Evolutionary conservation across 2,797 vertebrate genomes (phyloP).

Genomic region (Lagorchestes hirsutus): DNA sequence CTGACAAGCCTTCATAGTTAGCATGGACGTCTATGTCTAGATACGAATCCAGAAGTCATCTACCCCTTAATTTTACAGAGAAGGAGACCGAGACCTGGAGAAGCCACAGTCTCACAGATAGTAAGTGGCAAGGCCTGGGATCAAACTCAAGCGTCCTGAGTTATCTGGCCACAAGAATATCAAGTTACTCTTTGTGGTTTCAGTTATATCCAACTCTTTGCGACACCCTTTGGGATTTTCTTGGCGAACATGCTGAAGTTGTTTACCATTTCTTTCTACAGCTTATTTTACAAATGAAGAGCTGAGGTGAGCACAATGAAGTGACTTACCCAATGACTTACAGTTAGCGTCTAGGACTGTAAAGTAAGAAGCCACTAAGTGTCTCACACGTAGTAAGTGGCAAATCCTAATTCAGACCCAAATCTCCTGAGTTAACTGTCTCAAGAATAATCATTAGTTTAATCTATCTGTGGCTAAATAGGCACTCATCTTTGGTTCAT

Average conservation of each 20-base stretch:
- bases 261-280: neutral
- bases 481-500: conserved; percentile 61
- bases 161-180: neutral
- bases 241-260: neutral
- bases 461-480: neutral
- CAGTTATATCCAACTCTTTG: no score
- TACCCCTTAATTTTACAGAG: neutral
- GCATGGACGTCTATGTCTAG: neutral
- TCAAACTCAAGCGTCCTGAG: neutral
- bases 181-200: neutral
- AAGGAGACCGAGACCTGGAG: neutral
- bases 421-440: neutral
- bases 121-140: neutral
- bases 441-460: neutral
- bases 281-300: neutral
- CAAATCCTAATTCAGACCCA: neutral
- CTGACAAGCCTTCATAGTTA: neutral
- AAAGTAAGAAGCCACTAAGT: no score
- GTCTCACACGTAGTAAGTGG: neutral
- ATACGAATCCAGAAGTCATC: neutral
- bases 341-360: no score
- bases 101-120: neutral
- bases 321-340: neutral
- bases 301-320: neutral
- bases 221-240: neutral